Percentiles rank a stretch among this genome's conserved stretches.
phyloP scores from a whole-genome alignment of 2,888 invertebrate genomes.

The Xanthia icteritia region DNA sequence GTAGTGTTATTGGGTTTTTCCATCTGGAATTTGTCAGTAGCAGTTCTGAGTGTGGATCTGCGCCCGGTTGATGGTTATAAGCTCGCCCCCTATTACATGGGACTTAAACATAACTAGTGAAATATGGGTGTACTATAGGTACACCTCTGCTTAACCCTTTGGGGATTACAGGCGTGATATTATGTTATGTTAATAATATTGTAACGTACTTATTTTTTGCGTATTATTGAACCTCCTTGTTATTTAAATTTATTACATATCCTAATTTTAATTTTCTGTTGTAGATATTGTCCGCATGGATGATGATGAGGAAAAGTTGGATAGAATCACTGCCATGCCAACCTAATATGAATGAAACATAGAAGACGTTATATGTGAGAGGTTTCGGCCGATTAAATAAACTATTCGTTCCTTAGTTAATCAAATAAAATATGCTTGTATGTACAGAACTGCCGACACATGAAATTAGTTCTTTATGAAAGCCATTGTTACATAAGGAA shows the following conservation, averaged over 20 bases:
- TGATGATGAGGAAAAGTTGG: conserved; percentile 62
- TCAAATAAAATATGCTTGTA: conserved; percentile 41
- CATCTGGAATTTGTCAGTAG: background rate
- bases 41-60: background rate
- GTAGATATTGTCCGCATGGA: conserved; percentile 65
- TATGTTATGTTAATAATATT: background rate
- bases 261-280: conserved; percentile 10
- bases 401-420: conserved; percentile 7
- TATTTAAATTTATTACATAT: background rate
- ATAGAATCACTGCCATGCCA: conserved; percentile 23
- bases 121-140: background rate
- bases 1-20: background rate
- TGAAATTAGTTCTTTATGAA: background rate
- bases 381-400: conserved; percentile 62
- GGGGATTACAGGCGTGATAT: background rate
- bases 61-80: background rate
- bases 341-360: conserved; percentile 66
- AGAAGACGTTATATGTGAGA: conserved; percentile 78
- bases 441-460: background rate
- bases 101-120: background rate
- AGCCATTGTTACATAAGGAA: background rate
- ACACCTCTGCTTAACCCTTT: background rate
- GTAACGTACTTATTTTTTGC: background rate
- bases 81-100: background rate
- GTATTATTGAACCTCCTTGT: background rate